Conservation (phyloP, 2,797 vertebrate species). For the Anguilla marmorata region DNA sequence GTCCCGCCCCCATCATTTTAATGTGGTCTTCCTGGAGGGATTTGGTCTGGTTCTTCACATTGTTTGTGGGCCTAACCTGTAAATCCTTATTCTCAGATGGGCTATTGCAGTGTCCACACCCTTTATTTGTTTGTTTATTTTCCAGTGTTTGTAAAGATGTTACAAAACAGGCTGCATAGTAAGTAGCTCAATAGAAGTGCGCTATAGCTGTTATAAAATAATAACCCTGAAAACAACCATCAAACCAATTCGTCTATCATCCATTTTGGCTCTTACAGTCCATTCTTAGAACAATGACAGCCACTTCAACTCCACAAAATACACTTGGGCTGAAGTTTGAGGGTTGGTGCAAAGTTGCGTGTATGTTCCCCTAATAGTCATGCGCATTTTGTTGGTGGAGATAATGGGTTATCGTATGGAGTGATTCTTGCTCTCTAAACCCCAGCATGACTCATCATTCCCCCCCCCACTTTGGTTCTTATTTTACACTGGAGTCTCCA, state of each 20-base stretch:
- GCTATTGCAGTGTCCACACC: neutral
- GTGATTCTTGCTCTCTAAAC: neutral
- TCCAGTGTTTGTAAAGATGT: neutral
- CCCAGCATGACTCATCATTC: neutral
- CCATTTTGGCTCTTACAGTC: no score
- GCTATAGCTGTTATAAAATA: neutral
- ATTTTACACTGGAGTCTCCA: neutral
- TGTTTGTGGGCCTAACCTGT: conserved; percentile 2
- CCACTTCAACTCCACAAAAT: neutral
- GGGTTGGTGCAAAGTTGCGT: neutral
- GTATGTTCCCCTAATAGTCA: neutral
- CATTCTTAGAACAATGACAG: neutral
- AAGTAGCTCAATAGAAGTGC: neutral
- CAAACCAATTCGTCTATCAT: no score
- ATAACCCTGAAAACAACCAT: neutral
- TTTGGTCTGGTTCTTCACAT: conserved; percentile 10
- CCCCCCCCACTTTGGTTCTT: neutral
- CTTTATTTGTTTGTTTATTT: neutral
- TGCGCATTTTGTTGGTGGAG: neutral
- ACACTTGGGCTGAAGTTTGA: neutral
- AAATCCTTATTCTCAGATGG: conserved; percentile 15
- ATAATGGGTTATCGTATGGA: neutral
- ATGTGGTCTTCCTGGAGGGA: conserved; percentile 6
- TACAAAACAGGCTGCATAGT: neutral
- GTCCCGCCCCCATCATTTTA: neutral